Conservation (phyloP, 2,113 vertebrate species). For the Scolopax mira region DNA sequence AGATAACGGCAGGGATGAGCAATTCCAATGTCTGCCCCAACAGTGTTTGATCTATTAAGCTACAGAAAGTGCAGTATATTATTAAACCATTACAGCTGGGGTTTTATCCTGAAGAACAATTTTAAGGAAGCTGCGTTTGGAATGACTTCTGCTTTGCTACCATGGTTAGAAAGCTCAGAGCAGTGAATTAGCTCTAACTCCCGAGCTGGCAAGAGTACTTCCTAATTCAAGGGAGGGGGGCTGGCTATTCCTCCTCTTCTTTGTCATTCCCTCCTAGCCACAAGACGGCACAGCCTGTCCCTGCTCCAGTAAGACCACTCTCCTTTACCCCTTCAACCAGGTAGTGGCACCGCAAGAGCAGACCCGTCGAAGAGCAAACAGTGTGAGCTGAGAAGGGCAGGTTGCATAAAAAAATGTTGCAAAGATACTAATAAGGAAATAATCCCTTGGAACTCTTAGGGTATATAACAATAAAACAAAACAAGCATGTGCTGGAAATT, state of each 20-base stretch:
- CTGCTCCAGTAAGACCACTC: background rate
- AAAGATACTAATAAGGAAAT: background rate
- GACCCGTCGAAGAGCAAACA: background rate
- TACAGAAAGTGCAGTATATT: background rate
- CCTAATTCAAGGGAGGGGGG: background rate
- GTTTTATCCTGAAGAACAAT: background rate
- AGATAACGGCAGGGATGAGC: background rate
- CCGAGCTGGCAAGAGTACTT: background rate
- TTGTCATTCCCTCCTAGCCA: background rate
- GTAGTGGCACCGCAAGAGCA: background rate
- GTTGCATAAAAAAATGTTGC: background rate
- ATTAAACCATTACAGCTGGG: background rate
- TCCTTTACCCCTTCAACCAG: background rate
- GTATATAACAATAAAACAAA: background rate
- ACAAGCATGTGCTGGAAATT: constrained; percentile 46
- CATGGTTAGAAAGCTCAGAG: background rate
- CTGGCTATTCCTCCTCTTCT: background rate
- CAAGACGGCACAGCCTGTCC: background rate
- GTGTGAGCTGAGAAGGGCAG: background rate
- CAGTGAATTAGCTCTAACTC: background rate
- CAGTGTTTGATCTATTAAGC: background rate
- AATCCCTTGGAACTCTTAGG: constrained; percentile 11
- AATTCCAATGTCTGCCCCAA: background rate
- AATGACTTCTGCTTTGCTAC: background rate
- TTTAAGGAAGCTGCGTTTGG: background rate